These are phyloP conservation scores for Pachymerium ferrugineum DNA, from an alignment of 2,888 invertebrate genomes.

Conservation along the genomic window DNA sequence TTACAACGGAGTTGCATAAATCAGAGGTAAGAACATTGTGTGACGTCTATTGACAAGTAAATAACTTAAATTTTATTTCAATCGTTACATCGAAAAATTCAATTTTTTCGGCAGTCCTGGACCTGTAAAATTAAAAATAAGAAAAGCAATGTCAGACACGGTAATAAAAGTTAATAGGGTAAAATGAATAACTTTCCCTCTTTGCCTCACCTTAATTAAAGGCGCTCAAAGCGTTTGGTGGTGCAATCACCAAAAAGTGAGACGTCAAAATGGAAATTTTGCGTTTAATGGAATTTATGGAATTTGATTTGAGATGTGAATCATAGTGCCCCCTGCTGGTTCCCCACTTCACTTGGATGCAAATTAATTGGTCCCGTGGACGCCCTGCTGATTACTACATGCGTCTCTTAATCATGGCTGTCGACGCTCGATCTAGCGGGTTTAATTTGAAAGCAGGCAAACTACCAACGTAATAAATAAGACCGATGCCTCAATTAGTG, in stretches of 20 bases:
- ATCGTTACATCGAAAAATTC: no score
- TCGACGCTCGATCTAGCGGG: neutral
- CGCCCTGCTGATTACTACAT: neutral
- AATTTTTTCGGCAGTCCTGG: no score
- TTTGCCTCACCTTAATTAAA: neutral
- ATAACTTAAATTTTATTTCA: no score
- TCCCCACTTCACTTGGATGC: no score
- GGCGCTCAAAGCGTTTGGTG: neutral
- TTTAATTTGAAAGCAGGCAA: neutral
- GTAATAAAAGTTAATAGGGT: no score
- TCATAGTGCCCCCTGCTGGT: neutral
- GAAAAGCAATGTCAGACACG: no score
- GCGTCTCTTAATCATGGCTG: neutral
- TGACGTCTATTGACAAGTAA: no score
- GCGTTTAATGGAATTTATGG: neutral
- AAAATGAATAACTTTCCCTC: neutral
- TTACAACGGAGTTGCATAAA: no score
- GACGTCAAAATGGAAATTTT: no score
- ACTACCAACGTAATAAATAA: neutral
- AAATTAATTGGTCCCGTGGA: slow-evolving; percentile 1
- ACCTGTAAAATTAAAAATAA: no score
- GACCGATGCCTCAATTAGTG: neutral
- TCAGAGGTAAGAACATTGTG: no score
- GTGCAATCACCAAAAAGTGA: neutral
- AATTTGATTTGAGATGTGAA: neutral